Base-by-base conservation (phyloP, 2,113 vertebrate genomes). In the Patagioenas fasciata region DNA sequence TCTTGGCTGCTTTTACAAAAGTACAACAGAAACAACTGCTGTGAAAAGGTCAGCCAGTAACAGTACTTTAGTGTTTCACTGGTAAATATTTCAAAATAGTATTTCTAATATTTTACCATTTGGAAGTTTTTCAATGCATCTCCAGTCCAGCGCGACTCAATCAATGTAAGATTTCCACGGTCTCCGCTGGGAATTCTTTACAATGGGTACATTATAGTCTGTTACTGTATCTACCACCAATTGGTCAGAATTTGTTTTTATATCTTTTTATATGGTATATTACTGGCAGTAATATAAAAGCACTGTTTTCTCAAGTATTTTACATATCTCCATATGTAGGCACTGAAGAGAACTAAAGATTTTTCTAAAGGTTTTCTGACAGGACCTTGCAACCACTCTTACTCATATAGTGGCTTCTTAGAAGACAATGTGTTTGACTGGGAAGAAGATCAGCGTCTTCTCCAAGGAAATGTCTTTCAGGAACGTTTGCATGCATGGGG, bases 51-150 rank as follows among this genome's bases (percentile, higher is more conserved):
- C 97, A 97, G 94, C 95, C 95, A 95, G 96, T 97, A 96, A 97
- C 85, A 98, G 97, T 97, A 94, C 96, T 96, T 96, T n/a, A 98
- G 95, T 98, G 97, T 98, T 98, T 97, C 95, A 98, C 94, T 97
- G 97, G 97, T 98, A 98, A 98, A 98, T 98, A 97, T 97, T 96
- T 95, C 86, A 97, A 98, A 97, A 95, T 74, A 97, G 89, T 94
- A 95, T 97, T 98, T 97, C 97, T 98, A 97, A 97, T 97, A 98
- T 98, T 98, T 98, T 97, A 97, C 97, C 96, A 95, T 96, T 98
- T 98, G 98, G 97, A 98, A 97, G 90, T 75, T 94, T 97, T 98
- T 98, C 97, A 98, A 38, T 96, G 91, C 75, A 93, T 97, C 97
- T 97, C 87, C 86, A 96, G 93, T 92, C 94, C 97, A 96, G 95